A percentile compares a stretch with the other conserved stretches of the same genome.
Evolutionary conservation across 1,140 invertebrate species (phyloP).

Genomic region (Sinella curviseta): DNA sequence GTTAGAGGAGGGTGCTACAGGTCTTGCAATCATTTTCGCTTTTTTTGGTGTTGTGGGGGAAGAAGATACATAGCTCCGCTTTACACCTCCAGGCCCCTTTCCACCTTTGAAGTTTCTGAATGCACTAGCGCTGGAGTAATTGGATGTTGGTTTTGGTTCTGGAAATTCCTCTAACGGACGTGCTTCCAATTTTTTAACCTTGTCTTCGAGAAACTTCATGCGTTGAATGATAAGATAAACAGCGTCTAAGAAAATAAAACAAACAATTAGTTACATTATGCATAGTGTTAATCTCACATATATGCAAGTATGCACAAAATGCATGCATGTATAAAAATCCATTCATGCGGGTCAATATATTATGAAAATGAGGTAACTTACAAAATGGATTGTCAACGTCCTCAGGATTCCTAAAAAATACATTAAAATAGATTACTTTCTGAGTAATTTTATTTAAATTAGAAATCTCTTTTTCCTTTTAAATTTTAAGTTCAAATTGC

Average conservation of each 20-base stretch:
- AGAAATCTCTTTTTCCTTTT: too few species aligned
- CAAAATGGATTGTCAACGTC: constrained; percentile 39
- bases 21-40: not conserved
- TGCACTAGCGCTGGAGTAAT: constrained; percentile 3
- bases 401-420: not conserved
- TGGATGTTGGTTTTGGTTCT: constrained; percentile 10
- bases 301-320: too few species aligned
- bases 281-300: constrained; percentile 19
- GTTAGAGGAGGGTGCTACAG: not conserved
- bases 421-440: not conserved
- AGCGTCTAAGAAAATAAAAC: not conserved
- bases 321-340: not conserved
- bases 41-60: not conserved
- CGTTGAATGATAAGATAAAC: constrained; percentile 7
- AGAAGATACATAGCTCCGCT: not conserved
- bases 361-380: constrained; percentile 28
- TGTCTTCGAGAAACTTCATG: constrained; percentile 8
- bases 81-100: not conserved
- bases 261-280: not conserved
- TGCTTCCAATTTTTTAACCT: not conserved
- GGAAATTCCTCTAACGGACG: not conserved
- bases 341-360: not conserved
- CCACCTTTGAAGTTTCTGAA: not conserved
- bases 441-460: too few species aligned
- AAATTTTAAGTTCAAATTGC: too few species aligned